phyloP scores from a whole-genome alignment of 2,797 vertebrate species.

The Takifugu ocellatus region DNA sequence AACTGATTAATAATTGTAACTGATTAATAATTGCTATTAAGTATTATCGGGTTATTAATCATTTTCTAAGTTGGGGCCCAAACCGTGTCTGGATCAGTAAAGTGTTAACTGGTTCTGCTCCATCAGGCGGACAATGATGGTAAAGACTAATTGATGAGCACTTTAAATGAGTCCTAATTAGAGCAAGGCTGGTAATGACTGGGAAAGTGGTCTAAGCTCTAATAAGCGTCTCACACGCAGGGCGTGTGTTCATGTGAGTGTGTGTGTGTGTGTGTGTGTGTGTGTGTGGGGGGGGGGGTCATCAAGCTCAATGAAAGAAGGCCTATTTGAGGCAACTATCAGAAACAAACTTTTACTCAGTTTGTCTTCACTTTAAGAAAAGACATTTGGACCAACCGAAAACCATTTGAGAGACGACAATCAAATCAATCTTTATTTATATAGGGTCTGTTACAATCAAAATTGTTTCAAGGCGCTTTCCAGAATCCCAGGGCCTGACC shows the following conservation, averaged over 20 bases:
- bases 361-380: not conserved
- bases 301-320: not conserved
- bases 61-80: not conserved
- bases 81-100: constrained; percentile 33
- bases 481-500: no score
- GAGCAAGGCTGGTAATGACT: constrained; percentile 85
- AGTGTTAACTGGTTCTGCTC: constrained; percentile 49
- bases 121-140: constrained; percentile 69
- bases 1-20: no score
- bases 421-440: no score
- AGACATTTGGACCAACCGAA: no score
- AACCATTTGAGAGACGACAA: no score
- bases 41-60: no score
- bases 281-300: constrained; percentile 9
- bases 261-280: constrained; percentile 36
- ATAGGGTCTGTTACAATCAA: no score
- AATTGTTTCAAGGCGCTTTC: no score
- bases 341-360: constrained; percentile 57
- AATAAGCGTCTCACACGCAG: constrained; percentile 76
- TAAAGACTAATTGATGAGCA: constrained; percentile 84
- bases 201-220: constrained; percentile 77
- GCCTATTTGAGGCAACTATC: constrained; percentile 36
- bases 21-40: no score
- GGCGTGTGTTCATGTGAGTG: constrained; percentile 20
- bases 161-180: constrained; percentile 89